A percentile compares a stretch with the other conserved stretches of the same genome.
Conservation (phyloP, 1,140 invertebrate species). For the Lineus longissimus region DNA sequence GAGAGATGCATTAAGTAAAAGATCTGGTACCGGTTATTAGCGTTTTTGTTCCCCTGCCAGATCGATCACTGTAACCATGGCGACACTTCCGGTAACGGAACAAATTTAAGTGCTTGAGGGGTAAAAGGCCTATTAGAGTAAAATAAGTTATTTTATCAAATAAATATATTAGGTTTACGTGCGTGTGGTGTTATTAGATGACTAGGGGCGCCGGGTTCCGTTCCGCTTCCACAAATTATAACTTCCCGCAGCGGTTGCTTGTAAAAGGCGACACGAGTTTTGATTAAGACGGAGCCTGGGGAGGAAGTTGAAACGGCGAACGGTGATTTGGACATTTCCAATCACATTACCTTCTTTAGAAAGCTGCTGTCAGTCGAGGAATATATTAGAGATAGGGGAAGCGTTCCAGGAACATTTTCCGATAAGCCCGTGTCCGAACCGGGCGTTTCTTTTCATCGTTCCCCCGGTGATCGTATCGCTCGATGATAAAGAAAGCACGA, state of each 20-base stretch:
- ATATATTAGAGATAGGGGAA: slow-evolving; percentile 11
- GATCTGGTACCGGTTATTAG: slow-evolving; percentile 33
- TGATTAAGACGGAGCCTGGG: slow-evolving; percentile 18
- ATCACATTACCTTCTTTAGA: background rate
- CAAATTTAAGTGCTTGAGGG: slow-evolving; percentile 31
- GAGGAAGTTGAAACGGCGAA: slow-evolving; percentile 18
- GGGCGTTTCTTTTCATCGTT: background rate
- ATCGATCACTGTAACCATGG: slow-evolving; percentile 28
- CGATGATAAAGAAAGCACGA: too few relatives aligned
- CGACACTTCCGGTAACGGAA: slow-evolving; percentile 31
- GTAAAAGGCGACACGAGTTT: slow-evolving; percentile 12
- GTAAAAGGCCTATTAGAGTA: slow-evolving; percentile 26
- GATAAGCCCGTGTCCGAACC: background rate
- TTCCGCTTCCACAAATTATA: slow-evolving; percentile 26
- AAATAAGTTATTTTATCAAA: slow-evolving; percentile 38
- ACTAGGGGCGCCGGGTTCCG: slow-evolving; percentile 23
- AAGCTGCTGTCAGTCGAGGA: slow-evolving; percentile 9
- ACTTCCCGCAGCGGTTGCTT: slow-evolving; percentile 10
- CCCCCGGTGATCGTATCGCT: too few relatives aligned
- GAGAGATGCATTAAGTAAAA: slow-evolving; percentile 34
- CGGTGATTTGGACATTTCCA: slow-evolving; percentile 19
- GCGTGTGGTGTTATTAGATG: slow-evolving; percentile 19
- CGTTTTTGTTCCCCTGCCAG: slow-evolving; percentile 30
- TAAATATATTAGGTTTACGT: slow-evolving; percentile 27
- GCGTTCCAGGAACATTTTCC: background rate